Percentiles rank a stretch among this genome's conserved stretches.
These are phyloP conservation scores for Nycteola revayana DNA, from an alignment of 2,888 invertebrate species.

Conservation along the genomic window DNA sequence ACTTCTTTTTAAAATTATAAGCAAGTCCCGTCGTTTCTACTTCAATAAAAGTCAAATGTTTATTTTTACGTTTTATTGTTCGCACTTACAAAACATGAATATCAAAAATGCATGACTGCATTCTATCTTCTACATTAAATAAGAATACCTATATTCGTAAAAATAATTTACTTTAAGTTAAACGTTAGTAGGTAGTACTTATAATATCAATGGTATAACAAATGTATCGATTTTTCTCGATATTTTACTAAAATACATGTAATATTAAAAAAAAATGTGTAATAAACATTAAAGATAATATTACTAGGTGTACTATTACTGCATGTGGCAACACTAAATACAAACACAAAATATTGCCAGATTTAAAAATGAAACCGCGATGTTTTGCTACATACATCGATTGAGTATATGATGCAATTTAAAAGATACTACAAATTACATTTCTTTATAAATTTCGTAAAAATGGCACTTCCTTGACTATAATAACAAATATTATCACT, in stretches of 20 bases:
- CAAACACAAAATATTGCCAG: slow-evolving; percentile 8
- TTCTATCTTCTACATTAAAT: slow-evolving; percentile 28
- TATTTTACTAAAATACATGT: slow-evolving; percentile 24
- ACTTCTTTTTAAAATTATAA: too few relatives aligned
- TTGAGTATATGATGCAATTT: neutral
- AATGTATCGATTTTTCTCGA: slow-evolving; percentile 43
- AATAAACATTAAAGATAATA: slow-evolving; percentile 2
- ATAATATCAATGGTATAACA: slow-evolving; percentile 70
- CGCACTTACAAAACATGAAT: slow-evolving; percentile 49
- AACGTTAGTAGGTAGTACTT: slow-evolving; percentile 45
- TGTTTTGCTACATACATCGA: slow-evolving; percentile 10
- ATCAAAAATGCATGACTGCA: slow-evolving; percentile 33
- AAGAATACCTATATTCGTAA: slow-evolving; percentile 36
- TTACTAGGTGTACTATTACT: too few relatives aligned
- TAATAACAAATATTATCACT: slow-evolving; percentile 46
- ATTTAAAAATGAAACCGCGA: slow-evolving; percentile 12
- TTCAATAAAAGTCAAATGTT: slow-evolving; percentile 13
- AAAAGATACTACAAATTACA: neutral
- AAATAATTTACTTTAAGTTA: slow-evolving; percentile 57
- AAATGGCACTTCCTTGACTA: slow-evolving; percentile 61
- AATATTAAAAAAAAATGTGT: slow-evolving; percentile 23
- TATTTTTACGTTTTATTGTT: slow-evolving; percentile 30
- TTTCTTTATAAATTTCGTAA: slow-evolving; percentile 25
- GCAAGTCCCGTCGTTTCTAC: too few relatives aligned
- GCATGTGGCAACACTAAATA: slow-evolving; percentile 1